A percentile compares a stretch with the other conserved stretches of the same genome.
These are phyloP conservation scores for Bembecia ichneumoniformis DNA, from an alignment of 2,888 invertebrate genomes.

Conservation along the genomic window DNA sequence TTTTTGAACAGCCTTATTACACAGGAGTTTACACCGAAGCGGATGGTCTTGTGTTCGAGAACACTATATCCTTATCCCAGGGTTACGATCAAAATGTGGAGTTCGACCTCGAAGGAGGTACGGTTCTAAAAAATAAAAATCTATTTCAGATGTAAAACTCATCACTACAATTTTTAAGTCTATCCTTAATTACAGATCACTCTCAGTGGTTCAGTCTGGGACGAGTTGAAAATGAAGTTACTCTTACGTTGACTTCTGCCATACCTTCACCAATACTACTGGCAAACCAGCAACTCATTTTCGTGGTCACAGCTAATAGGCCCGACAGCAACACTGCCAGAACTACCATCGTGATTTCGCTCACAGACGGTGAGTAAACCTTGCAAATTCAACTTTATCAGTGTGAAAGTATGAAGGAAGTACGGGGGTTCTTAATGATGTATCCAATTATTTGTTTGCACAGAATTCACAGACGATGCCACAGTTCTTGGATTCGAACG, in stretches of 20 bases:
- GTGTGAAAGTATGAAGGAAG: no score
- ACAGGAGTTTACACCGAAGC: conserved; percentile 16
- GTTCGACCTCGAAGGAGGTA: conserved; percentile 25
- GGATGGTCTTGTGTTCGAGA: conserved; percentile 12
- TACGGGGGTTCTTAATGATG: no score
- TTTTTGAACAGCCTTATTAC: conserved; percentile 19
- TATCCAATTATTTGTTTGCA: no score
- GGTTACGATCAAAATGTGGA: conserved; percentile 18
- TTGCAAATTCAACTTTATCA: not conserved
- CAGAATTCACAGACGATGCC: conserved; percentile 13
- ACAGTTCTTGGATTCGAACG: conserved; percentile 38
- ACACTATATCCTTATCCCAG: conserved; percentile 13
- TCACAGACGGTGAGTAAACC: conserved; percentile 4
- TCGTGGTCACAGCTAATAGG: conserved; percentile 17
- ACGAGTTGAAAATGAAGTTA: conserved; percentile 9
- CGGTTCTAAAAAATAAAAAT: not conserved
- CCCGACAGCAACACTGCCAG: conserved; percentile 11
- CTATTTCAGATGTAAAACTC: no score
- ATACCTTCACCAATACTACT: conserved; percentile 18
- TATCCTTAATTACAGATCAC: conserved; percentile 15
- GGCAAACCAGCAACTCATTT: conserved; percentile 22
- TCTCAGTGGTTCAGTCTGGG: conserved; percentile 20
- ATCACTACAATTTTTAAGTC: no score
- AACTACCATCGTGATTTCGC: conserved; percentile 18
- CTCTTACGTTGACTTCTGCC: conserved; percentile 7